Evolutionary conservation across 1,140 invertebrate genomes (phyloP).

Genomic region (Ips typographus): DNA sequence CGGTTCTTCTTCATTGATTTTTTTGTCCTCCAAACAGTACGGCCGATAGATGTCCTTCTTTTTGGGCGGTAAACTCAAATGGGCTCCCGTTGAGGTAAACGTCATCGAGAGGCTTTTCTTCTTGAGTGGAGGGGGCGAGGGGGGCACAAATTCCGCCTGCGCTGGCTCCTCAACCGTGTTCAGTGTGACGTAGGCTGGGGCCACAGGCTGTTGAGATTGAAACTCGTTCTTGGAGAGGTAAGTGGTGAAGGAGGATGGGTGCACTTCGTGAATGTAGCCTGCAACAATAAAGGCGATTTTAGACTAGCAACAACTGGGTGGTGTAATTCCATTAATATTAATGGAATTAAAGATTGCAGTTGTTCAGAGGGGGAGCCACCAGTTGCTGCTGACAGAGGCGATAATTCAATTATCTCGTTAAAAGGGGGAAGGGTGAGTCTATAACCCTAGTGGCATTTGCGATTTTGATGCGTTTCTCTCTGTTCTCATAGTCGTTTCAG

Average conservation of each 20-base stretch:
- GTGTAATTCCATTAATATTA: conserved; percentile 32
- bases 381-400: conserved; percentile 13
- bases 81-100: conserved; percentile 78
- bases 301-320: background rate
- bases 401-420: conserved; percentile 31
- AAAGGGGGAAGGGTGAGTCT: background rate
- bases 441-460: background rate
- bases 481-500: too few relatives aligned
- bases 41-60: conserved; percentile 87
- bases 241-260: conserved; percentile 49
- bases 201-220: conserved; percentile 32
- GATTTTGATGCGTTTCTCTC: background rate
- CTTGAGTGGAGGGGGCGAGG: conserved; percentile 55
- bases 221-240: conserved; percentile 50
- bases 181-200: conserved; percentile 65
- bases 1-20: conserved; percentile 47
- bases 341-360: conserved; percentile 25
- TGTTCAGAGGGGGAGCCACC: conserved; percentile 4
- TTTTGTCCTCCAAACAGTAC: conserved; percentile 66
- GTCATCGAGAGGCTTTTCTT: conserved; percentile 75
- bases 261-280: conserved; percentile 56
- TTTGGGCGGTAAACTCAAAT: conserved; percentile 78
- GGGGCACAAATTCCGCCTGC: conserved; percentile 47
- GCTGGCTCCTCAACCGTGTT: conserved; percentile 61
- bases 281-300: conserved; percentile 35